Conservation (phyloP, 2,888 invertebrate genomes). For the Nipponacmea schrenckii region DNA sequence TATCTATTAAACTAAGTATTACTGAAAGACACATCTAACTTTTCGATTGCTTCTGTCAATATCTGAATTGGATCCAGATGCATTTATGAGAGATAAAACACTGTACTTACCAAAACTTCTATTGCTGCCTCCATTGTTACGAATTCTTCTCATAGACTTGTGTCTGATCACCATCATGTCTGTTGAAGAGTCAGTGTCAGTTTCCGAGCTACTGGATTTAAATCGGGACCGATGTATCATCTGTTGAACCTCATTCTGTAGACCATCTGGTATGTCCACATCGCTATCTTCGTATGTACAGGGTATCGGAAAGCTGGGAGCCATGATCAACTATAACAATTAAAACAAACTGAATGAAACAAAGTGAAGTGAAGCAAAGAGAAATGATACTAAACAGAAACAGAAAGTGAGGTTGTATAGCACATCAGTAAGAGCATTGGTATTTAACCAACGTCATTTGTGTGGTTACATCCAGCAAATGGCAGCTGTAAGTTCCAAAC, state of each 20-base stretch:
- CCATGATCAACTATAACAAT: conserved; percentile 52
- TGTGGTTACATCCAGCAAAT: too few relatives aligned
- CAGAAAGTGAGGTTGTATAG: too few relatives aligned
- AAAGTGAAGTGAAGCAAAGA: too few relatives aligned
- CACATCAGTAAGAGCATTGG: too few relatives aligned
- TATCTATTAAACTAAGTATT: too few relatives aligned
- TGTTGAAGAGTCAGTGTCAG: conserved; percentile 63
- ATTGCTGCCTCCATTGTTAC: conserved; percentile 53
- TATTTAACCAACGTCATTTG: too few relatives aligned
- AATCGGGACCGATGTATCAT: conserved; percentile 52
- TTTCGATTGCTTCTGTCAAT: too few relatives aligned
- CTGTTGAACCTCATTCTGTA: conserved; percentile 61
- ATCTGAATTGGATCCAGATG: too few relatives aligned
- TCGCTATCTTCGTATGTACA: conserved; percentile 60
- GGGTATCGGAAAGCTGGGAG: conserved; percentile 61
- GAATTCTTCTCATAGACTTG: conserved; percentile 42
- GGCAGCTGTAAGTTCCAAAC: too few relatives aligned
- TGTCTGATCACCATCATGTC: conserved; percentile 66
- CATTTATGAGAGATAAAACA: not conserved
- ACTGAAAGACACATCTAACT: too few relatives aligned
- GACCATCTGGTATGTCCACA: conserved; percentile 55
- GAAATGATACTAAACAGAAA: not conserved
- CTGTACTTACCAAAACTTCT: conserved; percentile 56
- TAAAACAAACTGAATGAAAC: not conserved
- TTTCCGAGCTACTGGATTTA: conserved; percentile 63